phyloP scores from a whole-genome alignment of 2,113 vertebrate genomes.

The Uria lomvia region DNA sequence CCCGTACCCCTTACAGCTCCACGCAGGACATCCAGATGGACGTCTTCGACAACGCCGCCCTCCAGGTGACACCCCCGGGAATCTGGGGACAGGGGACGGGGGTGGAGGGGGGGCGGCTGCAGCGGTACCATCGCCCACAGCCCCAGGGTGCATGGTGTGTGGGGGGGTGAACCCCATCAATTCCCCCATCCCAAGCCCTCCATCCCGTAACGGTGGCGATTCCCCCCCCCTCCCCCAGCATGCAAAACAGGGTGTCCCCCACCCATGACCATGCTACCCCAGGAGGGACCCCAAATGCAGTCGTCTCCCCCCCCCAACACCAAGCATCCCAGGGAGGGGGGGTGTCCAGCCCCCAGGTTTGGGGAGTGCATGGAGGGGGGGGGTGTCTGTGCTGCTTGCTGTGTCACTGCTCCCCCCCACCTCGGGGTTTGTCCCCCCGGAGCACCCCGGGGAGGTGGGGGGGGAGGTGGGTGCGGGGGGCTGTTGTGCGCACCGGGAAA shows the following conservation, averaged over 20 bases:
- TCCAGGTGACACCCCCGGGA: constrained; percentile 83
- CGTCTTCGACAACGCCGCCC: constrained; percentile 88
- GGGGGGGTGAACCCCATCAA: neutral
- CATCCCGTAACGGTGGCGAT: neutral
- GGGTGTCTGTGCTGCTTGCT: neutral
- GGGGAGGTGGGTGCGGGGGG: neutral
- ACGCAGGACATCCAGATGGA: constrained; percentile 98
- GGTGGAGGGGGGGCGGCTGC: neutral
- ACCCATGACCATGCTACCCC: too few species aligned
- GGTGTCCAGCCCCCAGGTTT: neutral
- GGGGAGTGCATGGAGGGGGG: neutral
- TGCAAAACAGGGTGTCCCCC: neutral
- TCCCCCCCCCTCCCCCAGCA: neutral
- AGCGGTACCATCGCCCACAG: neutral
- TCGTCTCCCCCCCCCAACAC: neutral
- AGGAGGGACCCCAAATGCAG: neutral
- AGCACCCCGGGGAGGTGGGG: neutral
- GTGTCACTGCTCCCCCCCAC: neutral
- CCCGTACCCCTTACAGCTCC: constrained; percentile 93
- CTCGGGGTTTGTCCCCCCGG: neutral
- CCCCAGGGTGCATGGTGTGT: neutral
- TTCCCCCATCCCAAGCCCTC: too few species aligned
- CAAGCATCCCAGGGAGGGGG: neutral
- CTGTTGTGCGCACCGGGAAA: neutral
- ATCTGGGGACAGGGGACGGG: neutral